Percentiles rank a stretch among this genome's conserved stretches.
phyloP scores from a whole-genome alignment of 2,888 invertebrate species.

The Ernsta delagoae region DNA sequence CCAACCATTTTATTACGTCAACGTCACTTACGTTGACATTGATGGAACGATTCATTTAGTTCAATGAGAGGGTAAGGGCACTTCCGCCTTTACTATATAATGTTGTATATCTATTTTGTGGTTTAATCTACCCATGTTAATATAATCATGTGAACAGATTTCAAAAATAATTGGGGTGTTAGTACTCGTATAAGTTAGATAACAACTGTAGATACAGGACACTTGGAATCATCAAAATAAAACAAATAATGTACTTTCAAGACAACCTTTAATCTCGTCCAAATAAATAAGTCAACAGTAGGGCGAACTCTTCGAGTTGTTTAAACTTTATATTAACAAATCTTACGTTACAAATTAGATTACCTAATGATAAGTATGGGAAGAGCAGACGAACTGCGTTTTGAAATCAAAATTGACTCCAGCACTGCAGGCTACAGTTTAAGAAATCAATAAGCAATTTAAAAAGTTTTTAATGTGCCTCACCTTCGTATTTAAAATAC shows the following conservation, averaged over 20 bases:
- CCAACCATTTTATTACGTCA: no score
- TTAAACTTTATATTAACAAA: slow-evolving; percentile 77
- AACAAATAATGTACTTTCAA: slow-evolving; percentile 64
- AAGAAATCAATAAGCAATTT: neutral
- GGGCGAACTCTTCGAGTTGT: slow-evolving; percentile 81
- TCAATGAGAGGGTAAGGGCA: no score
- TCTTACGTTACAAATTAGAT: slow-evolving; percentile 56
- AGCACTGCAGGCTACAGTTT: neutral
- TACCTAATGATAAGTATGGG: slow-evolving; percentile 23
- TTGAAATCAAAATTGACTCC: neutral
- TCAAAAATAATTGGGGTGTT: no score
- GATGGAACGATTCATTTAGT: no score
- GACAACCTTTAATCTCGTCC: slow-evolving; percentile 83
- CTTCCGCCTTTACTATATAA: no score
- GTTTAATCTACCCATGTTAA: no score
- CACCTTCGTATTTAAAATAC: no score
- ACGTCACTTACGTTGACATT: no score
- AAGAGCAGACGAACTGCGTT: neutral
- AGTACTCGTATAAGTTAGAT: no score
- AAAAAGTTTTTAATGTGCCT: neutral
- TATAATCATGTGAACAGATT: no score
- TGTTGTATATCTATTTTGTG: no score
- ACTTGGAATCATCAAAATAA: slow-evolving; percentile 44
- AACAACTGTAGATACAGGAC: no score
- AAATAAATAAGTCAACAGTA: slow-evolving; percentile 82